Evolutionary conservation across 1,140 invertebrate species (phyloP).

Genomic region (Portunus trituberculatus): DNA sequence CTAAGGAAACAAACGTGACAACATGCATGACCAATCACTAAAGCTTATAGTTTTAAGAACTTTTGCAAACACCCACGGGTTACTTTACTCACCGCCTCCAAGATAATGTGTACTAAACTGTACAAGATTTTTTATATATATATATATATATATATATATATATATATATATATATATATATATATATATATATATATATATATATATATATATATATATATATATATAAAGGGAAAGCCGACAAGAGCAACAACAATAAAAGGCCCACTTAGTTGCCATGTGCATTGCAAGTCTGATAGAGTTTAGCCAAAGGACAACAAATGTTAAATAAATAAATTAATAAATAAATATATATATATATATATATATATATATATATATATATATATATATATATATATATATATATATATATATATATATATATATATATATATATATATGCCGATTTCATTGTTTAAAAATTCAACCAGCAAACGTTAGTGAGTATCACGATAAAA

Average conservation of each 20-base stretch:
- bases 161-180: background rate
- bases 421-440: too few species aligned
- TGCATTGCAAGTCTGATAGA: background rate
- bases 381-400: background rate
- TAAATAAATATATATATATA: constrained; percentile 35
- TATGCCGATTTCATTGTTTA: too few species aligned
- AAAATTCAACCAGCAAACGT: too few species aligned
- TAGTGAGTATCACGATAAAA: too few species aligned
- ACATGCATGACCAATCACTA: too few species aligned
- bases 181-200: constrained; percentile 26
- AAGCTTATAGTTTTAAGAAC: too few species aligned
- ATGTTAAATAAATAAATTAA: background rate
- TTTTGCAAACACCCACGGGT: background rate
- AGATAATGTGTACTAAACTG: background rate
- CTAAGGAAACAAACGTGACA: too few species aligned
- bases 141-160: constrained; percentile 26
- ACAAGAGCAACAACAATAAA: background rate
- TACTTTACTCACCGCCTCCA: background rate
- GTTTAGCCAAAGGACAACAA: background rate
- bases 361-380: constrained; percentile 40
- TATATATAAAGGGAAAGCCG: background rate
- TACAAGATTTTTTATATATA: too few species aligned
- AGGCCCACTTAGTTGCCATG: background rate
- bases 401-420: constrained; percentile 4
- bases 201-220: constrained; percentile 26